Conservation (phyloP, 1,140 invertebrate species). For the Aphis gossypii region DNA sequence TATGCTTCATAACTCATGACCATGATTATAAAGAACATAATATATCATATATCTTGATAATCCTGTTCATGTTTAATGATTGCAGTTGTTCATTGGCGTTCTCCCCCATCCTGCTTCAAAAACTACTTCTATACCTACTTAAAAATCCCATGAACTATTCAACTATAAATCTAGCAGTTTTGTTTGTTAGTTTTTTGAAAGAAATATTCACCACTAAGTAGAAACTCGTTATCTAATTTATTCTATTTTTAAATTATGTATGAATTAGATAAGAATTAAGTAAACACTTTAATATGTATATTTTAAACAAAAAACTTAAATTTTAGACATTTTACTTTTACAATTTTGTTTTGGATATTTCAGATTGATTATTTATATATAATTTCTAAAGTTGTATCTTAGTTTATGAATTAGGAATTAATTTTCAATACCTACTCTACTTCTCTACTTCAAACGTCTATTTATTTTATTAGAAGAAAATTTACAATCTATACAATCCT, state of each 20-base stretch:
- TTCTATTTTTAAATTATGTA: background rate
- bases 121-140: background rate
- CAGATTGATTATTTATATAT: too few species aligned
- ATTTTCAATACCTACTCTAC: too few species aligned
- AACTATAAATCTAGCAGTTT: background rate
- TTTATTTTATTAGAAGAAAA: too few species aligned
- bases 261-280: background rate
- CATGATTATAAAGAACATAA: too few species aligned
- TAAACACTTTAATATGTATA: too few species aligned
- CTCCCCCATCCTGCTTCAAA: background rate
- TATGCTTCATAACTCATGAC: background rate
- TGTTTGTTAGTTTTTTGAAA: background rate
- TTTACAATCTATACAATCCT: too few species aligned
- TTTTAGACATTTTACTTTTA: background rate
- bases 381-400: too few species aligned
- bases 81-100: background rate
- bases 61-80: background rate
- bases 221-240: background rate
- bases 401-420: too few species aligned
- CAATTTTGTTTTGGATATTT: too few species aligned
- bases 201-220: background rate
- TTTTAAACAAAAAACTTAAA: background rate
- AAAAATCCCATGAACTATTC: background rate
- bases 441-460: too few species aligned
- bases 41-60: too few species aligned